Evolutionary conservation across 2,113 vertebrate species (phyloP), one percentile per base, ranked within the genome.

Genomic region (Pagrus major): DNA sequence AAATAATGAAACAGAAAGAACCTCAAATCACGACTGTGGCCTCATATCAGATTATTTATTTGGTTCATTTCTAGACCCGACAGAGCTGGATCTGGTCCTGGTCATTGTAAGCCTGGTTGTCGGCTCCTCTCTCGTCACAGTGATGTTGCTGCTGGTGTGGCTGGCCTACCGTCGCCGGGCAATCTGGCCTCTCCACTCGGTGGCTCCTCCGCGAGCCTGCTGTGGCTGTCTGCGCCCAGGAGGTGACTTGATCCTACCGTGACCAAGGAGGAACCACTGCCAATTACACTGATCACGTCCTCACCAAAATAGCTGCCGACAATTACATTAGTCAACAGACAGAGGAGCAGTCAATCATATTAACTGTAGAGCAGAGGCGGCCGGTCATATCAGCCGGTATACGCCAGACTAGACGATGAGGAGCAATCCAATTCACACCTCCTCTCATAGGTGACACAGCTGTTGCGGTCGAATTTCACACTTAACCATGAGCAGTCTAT

Each of bases 291-390:
- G 83, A 91, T 89, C 79, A 81, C 76, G 44, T 86, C 88, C 52
- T 81, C 80, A 78, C 79, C 66, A 72, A 91, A 90, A 91, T 89
- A 86, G 80, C 81, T 71, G 64, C 83, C 88, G 80, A 87, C 87
- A 91, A 93, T 93, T 92, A 80, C 78, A 86, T 93, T 91, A 90
- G 91, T 83, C 86, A 81, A 76, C 89, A 91, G 81, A 92, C 86
- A 89, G 78, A 46, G 77, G 84, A 84, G 88, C 86, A 88, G 90
- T 93, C 88, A 89, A 91, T 92, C 86, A 77, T 86, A 91, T 92
- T 92, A 92, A 58, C 80, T 65, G 68, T 23, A 73, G 73, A 84
- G 69, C 85, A 66, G 65, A 78, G 74, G 74, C 23, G 27, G 72
- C 60, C 66, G n/a, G 52, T 79, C 55, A 25, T 41, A 88, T 85